phyloP scores from a whole-genome alignment of 2,888 invertebrate genomes.

The Caenorhabditis wallacei region DNA sequence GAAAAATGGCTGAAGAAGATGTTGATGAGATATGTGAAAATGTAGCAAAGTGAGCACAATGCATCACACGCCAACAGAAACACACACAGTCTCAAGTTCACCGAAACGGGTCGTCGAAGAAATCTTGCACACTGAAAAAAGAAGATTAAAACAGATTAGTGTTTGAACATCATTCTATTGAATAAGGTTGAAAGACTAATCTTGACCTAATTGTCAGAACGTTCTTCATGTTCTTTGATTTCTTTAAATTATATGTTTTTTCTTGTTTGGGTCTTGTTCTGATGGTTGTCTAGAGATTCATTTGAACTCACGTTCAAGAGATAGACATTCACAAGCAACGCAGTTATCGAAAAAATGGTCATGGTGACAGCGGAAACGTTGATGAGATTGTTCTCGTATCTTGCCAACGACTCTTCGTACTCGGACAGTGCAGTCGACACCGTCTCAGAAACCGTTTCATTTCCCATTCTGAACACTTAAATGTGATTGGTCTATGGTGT shows the following conservation, averaged over 20 bases:
- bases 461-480: slow-evolving; percentile 32
- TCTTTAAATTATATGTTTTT: too few relatives aligned
- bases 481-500: background rate
- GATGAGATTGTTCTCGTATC: slow-evolving; percentile 37
- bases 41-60: slow-evolving; percentile 79
- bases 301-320: slow-evolving; percentile 73
- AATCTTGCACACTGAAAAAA: slow-evolving; percentile 79
- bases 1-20: slow-evolving; percentile 77
- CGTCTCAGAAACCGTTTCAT: slow-evolving; percentile 28
- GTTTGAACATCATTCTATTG: background rate
- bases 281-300: background rate
- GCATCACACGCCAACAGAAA: slow-evolving; percentile 79
- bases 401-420: background rate
- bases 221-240: background rate
- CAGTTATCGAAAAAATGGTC: slow-evolving; percentile 72
- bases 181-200: background rate
- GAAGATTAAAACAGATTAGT: background rate
- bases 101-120: slow-evolving; percentile 78
- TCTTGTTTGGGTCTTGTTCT: background rate
- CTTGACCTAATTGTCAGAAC: background rate
- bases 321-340: slow-evolving; percentile 79
- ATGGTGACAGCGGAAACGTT: slow-evolving; percentile 72
- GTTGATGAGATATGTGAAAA: slow-evolving; percentile 77
- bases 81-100: slow-evolving; percentile 80
- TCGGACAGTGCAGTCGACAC: background rate